phyloP scores from a whole-genome alignment of 2,888 invertebrate species.

The Chaitophorus viminalis region DNA sequence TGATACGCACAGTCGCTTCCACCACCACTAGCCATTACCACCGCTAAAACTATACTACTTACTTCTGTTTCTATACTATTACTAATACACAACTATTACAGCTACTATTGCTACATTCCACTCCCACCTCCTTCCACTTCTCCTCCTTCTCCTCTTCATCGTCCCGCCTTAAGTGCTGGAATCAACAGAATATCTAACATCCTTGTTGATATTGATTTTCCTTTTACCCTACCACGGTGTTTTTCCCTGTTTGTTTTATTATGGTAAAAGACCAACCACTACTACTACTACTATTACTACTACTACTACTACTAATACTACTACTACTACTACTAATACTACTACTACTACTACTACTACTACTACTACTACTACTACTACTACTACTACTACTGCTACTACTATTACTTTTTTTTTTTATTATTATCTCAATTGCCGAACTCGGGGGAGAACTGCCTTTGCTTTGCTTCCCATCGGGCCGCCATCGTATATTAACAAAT shows the following conservation, averaged over 20 bases:
- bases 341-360: not conserved
- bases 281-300: too few relatives aligned
- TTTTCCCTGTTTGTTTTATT: not conserved
- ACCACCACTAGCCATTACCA: not conserved
- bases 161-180: conserved; percentile 11
- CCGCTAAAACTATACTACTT: not conserved
- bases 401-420: too few relatives aligned
- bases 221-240: conserved; percentile 38
- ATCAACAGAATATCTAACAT: conserved; percentile 59
- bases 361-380: too few relatives aligned
- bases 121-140: not conserved
- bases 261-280: not conserved
- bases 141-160: not conserved
- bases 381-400: too few relatives aligned
- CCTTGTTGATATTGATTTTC: conserved; percentile 57
- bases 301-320: not conserved
- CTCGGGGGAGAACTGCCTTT: too few relatives aligned
- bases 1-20: not conserved
- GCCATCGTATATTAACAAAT: too few relatives aligned
- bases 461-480: too few relatives aligned
- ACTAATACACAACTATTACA: not conserved
- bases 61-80: not conserved
- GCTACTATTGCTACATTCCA: not conserved
- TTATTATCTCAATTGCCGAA: too few relatives aligned
- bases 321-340: too few relatives aligned